Percentiles rank a stretch among this genome's conserved stretches.
Conservation (phyloP, 2,797 vertebrate genomes). For the Okamejei kenojei region DNA sequence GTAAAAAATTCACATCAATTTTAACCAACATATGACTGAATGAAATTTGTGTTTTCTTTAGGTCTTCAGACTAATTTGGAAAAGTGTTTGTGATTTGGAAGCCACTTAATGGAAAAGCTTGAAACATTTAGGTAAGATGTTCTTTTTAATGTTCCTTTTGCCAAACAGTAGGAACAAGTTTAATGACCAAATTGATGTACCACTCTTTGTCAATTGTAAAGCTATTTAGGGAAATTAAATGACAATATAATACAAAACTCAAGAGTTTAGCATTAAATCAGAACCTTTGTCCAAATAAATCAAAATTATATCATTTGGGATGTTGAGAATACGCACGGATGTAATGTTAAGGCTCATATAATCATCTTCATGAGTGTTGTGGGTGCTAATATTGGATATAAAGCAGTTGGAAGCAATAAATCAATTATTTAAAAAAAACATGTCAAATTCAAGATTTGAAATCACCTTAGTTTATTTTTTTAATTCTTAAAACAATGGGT, state of each 20-base stretch:
- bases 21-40: neutral
- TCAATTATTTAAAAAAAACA: neutral
- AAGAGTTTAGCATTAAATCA: neutral
- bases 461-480: neutral
- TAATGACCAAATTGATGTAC: neutral
- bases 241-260: neutral
- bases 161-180: neutral
- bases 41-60: neutral
- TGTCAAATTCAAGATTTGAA: neutral
- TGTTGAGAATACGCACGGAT: neutral
- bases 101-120: constrained; percentile 33
- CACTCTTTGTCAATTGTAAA: neutral
- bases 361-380: neutral
- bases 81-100: constrained; percentile 4
- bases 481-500: neutral
- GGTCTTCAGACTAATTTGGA: constrained; percentile 10
- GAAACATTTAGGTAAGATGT: constrained; percentile 29
- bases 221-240: neutral
- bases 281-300: neutral
- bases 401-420: neutral
- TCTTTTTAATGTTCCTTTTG: neutral
- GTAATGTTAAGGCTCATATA: neutral
- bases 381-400: neutral
- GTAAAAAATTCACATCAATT: neutral
- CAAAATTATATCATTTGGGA: neutral